phyloP scores from a whole-genome alignment of 2,113 vertebrate genomes.

The Aramus guarauna region DNA sequence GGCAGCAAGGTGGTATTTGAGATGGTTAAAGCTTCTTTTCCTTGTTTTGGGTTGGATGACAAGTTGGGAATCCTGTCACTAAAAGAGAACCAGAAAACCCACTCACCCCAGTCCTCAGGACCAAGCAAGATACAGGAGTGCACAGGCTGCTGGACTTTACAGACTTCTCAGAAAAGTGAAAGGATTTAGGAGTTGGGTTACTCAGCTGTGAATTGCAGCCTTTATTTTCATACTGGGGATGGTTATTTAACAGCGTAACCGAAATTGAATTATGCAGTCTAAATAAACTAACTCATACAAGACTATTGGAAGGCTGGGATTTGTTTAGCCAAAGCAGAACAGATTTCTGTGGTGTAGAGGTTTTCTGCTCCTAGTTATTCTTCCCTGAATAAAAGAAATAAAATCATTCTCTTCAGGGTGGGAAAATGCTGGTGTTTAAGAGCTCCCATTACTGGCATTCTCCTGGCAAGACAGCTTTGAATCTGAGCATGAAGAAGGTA shows the following conservation, averaged over 20 bases:
- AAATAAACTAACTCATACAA: background rate
- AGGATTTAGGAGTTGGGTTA: background rate
- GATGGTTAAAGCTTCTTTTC: background rate
- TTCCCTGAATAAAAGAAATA: background rate
- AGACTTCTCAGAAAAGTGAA: background rate
- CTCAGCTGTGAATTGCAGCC: background rate
- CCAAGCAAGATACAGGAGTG: background rate
- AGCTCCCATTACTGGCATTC: background rate
- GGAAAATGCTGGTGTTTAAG: background rate
- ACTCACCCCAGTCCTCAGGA: background rate
- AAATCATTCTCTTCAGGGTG: background rate
- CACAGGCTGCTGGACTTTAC: background rate
- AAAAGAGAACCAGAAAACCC: background rate
- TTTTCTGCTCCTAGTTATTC: background rate
- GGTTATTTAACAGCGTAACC: background rate
- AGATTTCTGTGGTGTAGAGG: background rate
- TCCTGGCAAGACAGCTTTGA: background rate
- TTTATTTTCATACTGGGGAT: background rate
- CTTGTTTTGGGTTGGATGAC: background rate
- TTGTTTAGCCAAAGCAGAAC: background rate
- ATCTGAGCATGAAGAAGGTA: background rate
- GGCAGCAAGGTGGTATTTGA: background rate
- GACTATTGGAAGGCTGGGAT: background rate
- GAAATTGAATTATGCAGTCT: background rate
- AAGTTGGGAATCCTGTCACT: background rate